These are phyloP conservation scores for Calonectris borealis DNA, from an alignment of 2,113 vertebrate genomes.

Conservation along the genomic window DNA sequence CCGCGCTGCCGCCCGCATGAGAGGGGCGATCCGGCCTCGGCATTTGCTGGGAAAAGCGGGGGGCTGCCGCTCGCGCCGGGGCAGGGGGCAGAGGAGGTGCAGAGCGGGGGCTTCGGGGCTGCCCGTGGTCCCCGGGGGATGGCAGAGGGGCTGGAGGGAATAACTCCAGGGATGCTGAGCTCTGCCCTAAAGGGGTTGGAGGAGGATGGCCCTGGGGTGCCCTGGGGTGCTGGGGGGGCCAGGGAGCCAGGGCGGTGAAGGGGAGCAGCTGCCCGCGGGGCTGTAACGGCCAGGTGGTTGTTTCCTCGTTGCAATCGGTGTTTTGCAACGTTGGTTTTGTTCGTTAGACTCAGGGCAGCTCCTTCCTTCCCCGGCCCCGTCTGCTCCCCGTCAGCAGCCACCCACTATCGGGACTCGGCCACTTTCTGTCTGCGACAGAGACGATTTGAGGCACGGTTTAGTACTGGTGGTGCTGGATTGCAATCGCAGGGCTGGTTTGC, in stretches of 20 bases:
- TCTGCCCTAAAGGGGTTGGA: not conserved
- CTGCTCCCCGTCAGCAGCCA: not conserved
- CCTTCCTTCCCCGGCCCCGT: not conserved
- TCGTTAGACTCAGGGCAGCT: not conserved
- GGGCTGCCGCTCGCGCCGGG: not conserved
- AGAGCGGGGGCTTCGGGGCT: not conserved
- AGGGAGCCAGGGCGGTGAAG: not conserved
- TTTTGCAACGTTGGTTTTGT: not conserved
- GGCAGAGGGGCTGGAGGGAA: not conserved
- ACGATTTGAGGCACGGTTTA: not conserved
- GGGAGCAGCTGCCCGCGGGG: not conserved
- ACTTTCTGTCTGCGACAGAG: not conserved
- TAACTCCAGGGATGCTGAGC: not conserved
- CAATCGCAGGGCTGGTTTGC: not conserved
- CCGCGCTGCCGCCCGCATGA: not conserved
- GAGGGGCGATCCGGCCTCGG: not conserved
- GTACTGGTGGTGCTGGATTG: not conserved
- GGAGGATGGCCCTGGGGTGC: not conserved
- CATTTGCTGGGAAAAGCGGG: not conserved
- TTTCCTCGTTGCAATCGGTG: not conserved
- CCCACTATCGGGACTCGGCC: rapidly evolving
- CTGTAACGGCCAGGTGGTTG: rapidly evolving
- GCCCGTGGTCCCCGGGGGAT: not conserved
- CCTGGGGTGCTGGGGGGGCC: not conserved
- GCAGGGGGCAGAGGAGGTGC: not conserved